Percentiles rank a stretch among this genome's conserved stretches.
Evolutionary conservation across 1,140 invertebrate genomes (phyloP).

Genomic region (Thalassaphorura encarpata): DNA sequence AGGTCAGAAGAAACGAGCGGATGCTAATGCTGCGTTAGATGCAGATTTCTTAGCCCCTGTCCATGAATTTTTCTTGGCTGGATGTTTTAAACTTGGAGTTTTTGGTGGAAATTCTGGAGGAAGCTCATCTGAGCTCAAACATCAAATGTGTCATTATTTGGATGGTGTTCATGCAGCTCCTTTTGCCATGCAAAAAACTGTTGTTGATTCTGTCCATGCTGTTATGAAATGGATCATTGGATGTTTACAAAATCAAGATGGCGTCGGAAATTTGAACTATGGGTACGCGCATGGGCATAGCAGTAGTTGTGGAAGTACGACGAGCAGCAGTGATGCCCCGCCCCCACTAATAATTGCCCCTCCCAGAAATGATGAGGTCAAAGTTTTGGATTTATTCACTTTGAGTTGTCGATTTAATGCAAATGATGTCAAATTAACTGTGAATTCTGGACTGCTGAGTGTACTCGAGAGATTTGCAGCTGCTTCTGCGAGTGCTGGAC

Average conservation of each 20-base stretch:
- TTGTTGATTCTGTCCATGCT: slow-evolving; percentile 40
- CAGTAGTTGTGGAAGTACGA: neutral
- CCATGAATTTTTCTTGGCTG: slow-evolving; percentile 48
- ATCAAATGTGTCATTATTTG: slow-evolving; percentile 44
- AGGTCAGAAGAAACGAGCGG: slow-evolving; percentile 10
- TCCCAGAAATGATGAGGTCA: slow-evolving; percentile 24
- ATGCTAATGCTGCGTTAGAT: slow-evolving; percentile 22
- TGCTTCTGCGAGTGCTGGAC: neutral
- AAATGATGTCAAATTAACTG: slow-evolving; percentile 48
- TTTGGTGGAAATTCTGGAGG: neutral
- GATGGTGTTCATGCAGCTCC: slow-evolving; percentile 42
- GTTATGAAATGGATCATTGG: slow-evolving; percentile 34
- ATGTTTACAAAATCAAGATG: slow-evolving; percentile 29
- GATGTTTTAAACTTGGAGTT: slow-evolving; percentile 48
- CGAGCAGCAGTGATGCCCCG: neutral
- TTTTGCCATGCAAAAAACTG: slow-evolving; percentile 37
- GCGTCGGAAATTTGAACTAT: neutral
- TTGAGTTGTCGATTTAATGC: slow-evolving; percentile 48
- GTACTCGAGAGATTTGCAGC: slow-evolving; percentile 40
- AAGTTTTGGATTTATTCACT: slow-evolving; percentile 46
- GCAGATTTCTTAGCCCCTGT: slow-evolving; percentile 39
- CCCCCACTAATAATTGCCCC: neutral
- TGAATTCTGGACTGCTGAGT: slow-evolving; percentile 46
- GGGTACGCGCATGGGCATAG: neutral
- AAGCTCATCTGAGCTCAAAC: no score